Base-by-base conservation (phyloP, 1,140 invertebrate species). In the Sitophilus oryzae region DNA sequence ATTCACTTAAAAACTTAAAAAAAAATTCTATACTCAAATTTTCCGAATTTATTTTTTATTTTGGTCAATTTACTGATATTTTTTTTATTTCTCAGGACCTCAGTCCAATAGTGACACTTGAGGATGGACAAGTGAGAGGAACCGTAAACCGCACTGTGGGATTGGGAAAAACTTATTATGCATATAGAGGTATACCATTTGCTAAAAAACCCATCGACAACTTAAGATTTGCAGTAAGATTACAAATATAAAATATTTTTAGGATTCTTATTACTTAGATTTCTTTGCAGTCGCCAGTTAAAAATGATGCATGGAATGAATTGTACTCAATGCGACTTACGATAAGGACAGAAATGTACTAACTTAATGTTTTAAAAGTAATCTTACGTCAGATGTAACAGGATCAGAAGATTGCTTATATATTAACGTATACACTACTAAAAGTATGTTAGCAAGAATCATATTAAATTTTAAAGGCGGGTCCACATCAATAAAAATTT, bases 351-450 rank as follows among this genome's bases (percentile, higher is more conserved):
- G 42, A n/a, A 48, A 45, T 21, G 5, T 35, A n/a, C 11, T 45
- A 55, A 20, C 37, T 18, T 47, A 1, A 6, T 19, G 6, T 9
- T 11, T 16, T 22, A n/a, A n/a, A 15, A 25, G 25, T 25, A 15
- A 6, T 25, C 16, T 55, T 14, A 38, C 23, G 9, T 10, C 15
- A 20, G 16, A n/a, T 10, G 3, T 53, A 23, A 15, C 4, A 20
- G 52, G 52, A 20, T 11, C 23, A 2, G 52, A 55, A 38, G 52
- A 55, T 25, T 55, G 52, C 15, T 35, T 55, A 6, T 41, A 48
- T 25, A 42, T 55, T 43, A 55, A 55, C 35, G 52, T 55, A 8
- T 55, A 48, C 16, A 49, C 46, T 21, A n/a, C 52, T 11, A 19
- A 43, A n/a, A 21, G 52, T 53, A 46, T 36, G 50, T 19, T n/a